Conservation (phyloP, 2,113 vertebrate species). For the Clinocottus analis region DNA sequence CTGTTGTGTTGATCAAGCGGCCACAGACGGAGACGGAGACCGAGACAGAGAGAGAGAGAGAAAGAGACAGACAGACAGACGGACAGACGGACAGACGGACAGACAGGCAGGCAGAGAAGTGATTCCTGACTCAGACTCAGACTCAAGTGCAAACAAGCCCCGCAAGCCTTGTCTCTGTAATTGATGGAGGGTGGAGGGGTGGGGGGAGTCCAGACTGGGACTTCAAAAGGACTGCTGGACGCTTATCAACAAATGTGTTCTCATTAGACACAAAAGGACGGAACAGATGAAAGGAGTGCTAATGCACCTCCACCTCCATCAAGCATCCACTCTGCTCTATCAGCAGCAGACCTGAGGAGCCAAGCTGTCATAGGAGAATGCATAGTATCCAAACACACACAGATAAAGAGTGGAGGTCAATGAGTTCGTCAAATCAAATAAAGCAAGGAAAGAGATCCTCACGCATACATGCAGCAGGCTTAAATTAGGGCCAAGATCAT, state of each 20-base stretch:
- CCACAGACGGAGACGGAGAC: slow-evolving; percentile 13
- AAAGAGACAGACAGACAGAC: too few species aligned
- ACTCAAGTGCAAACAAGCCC: slow-evolving; percentile 70
- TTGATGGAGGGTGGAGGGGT: slow-evolving; percentile 44
- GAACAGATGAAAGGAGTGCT: slow-evolving; percentile 72
- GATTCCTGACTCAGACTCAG: slow-evolving; percentile 51
- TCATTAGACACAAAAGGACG: slow-evolving; percentile 54
- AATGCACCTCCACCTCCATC: slow-evolving; percentile 63
- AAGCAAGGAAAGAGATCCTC: slow-evolving; percentile 3
- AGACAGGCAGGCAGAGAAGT: slow-evolving; percentile 25
- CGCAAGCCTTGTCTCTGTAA: slow-evolving; percentile 61
- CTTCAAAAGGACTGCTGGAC: slow-evolving; percentile 70
- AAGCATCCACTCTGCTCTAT: slow-evolving; percentile 38
- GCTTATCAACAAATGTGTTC: slow-evolving; percentile 65
- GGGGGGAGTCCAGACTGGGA: slow-evolving; percentile 53
- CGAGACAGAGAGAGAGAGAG: too few species aligned
- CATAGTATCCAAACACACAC: slow-evolving; percentile 4
- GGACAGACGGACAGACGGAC: slow-evolving; percentile 13
- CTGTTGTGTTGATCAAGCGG: slow-evolving; percentile 59
- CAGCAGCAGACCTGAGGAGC: slow-evolving; percentile 47
- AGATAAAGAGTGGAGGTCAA: slow-evolving; percentile 18
- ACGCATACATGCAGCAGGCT: background rate
- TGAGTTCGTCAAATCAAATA: background rate
- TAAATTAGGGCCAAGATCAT: background rate
- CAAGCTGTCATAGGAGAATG: slow-evolving; percentile 6